Conservation (phyloP, 2,888 invertebrate genomes). For the Catonia carolina region DNA sequence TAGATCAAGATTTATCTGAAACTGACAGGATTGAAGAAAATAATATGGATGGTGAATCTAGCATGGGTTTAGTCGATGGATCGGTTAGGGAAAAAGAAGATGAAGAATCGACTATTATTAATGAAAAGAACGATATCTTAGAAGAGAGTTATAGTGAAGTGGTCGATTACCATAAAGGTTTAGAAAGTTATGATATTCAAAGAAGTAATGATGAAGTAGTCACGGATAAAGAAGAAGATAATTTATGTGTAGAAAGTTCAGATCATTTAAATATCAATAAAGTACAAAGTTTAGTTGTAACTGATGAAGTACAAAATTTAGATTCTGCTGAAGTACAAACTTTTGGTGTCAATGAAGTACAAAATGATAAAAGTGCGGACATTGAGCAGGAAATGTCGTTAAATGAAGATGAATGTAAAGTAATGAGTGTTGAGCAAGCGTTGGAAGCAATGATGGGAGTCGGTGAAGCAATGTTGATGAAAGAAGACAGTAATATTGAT, state of each 20-base stretch:
- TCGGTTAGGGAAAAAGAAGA: neutral
- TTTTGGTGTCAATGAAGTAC: constrained; percentile 1
- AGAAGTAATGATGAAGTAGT: neutral
- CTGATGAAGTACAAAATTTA: neutral
- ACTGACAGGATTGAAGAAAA: neutral
- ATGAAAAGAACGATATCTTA: neutral
- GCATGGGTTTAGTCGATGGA: neutral
- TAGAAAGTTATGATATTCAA: neutral
- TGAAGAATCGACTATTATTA: neutral
- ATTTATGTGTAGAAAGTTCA: neutral
- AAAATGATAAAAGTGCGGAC: constrained; percentile 10
- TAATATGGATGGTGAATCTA: neutral
- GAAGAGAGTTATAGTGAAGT: neutral
- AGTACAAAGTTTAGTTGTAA: neutral
- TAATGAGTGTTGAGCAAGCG: constrained; percentile 33
- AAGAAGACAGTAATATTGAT: neutral
- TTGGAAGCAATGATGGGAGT: constrained; percentile 34
- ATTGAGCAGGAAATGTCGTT: constrained; percentile 8
- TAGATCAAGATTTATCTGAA: neutral
- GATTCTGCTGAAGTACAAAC: neutral
- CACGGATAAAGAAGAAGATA: neutral
- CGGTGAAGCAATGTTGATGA: constrained; percentile 19
- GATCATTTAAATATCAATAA: neutral
- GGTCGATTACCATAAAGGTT: neutral
- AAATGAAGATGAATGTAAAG: constrained; percentile 20